phyloP scores from a whole-genome alignment of 2,797 vertebrate species.

The Labeo calbasu region DNA sequence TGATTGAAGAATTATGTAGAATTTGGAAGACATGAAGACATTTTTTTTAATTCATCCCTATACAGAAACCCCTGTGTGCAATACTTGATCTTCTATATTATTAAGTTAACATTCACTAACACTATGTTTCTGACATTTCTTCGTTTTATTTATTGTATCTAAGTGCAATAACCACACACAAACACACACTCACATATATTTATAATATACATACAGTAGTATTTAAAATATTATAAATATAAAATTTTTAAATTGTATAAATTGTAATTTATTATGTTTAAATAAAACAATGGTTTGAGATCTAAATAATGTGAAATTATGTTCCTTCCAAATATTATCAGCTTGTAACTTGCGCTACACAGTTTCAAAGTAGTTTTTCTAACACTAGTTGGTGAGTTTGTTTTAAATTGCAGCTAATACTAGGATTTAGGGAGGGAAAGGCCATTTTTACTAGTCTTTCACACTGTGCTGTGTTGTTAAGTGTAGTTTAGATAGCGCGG shows the following conservation, averaged over 20 bases:
- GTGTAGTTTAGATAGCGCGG: not conserved
- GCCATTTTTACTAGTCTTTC: not conserved
- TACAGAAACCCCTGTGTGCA: not conserved
- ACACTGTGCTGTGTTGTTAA: not conserved
- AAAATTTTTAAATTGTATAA: not conserved
- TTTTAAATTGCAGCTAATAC: not conserved
- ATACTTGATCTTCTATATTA: not conserved
- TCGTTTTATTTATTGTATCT: not conserved
- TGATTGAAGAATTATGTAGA: not conserved
- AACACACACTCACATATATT: not conserved
- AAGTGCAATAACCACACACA: not conserved
- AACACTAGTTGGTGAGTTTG: not conserved
- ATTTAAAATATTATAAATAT: not conserved
- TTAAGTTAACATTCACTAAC: not conserved
- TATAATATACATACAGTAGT: not conserved
- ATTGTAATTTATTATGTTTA: not conserved
- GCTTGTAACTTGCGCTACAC: not conserved
- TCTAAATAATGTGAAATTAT: not conserved
- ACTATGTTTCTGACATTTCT: not conserved
- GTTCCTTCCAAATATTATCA: not conserved
- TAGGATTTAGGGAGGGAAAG: not conserved
- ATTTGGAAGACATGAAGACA: not conserved
- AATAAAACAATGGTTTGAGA: not conserved
- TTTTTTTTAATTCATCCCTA: too few species aligned
- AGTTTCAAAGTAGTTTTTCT: not conserved